Evolutionary conservation across 2,888 invertebrate genomes (phyloP).

Genomic region (Drosophila acutilabella): DNA sequence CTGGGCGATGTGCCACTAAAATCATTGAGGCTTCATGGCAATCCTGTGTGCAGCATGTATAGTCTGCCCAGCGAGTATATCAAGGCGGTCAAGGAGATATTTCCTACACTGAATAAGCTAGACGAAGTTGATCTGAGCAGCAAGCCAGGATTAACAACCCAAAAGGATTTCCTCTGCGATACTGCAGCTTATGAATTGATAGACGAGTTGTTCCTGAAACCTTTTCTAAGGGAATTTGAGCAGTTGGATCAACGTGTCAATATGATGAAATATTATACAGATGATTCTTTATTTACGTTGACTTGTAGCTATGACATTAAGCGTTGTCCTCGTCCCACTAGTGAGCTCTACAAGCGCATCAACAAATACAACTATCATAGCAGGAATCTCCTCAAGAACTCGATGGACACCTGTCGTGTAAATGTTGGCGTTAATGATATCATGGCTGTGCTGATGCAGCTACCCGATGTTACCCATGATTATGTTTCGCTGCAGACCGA

Average conservation of each 20-base stretch:
- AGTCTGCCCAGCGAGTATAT: slow-evolving; percentile 79
- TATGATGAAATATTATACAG: slow-evolving; percentile 55
- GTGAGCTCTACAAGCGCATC: slow-evolving; percentile 69
- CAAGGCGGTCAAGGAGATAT: slow-evolving; percentile 66
- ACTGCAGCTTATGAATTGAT: slow-evolving; percentile 79
- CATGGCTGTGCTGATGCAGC: slow-evolving; percentile 66
- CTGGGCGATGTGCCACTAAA: slow-evolving; percentile 73
- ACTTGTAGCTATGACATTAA: slow-evolving; percentile 72
- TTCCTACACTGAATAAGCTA: slow-evolving; percentile 74
- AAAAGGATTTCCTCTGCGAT: slow-evolving; percentile 80
- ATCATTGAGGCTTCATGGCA: slow-evolving; percentile 78
- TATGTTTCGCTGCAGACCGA: slow-evolving; percentile 76
- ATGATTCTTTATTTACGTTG: slow-evolving; percentile 77
- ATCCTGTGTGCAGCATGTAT: slow-evolving; percentile 79
- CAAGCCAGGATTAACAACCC: slow-evolving; percentile 59
- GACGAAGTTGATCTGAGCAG: slow-evolving; percentile 76
- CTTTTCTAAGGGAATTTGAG: slow-evolving; percentile 76
- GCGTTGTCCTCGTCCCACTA: slow-evolving; percentile 34
- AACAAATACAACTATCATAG: slow-evolving; percentile 71
- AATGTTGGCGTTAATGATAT: slow-evolving; percentile 75
- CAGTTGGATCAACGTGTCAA: slow-evolving; percentile 54
- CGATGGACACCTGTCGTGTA: slow-evolving; percentile 60
- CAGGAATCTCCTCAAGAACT: slow-evolving; percentile 71
- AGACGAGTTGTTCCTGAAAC: slow-evolving; percentile 69
- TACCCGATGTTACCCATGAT: slow-evolving; percentile 76